phyloP scores from a whole-genome alignment of 2,797 vertebrate genomes.

The Sebastes miniatus region DNA sequence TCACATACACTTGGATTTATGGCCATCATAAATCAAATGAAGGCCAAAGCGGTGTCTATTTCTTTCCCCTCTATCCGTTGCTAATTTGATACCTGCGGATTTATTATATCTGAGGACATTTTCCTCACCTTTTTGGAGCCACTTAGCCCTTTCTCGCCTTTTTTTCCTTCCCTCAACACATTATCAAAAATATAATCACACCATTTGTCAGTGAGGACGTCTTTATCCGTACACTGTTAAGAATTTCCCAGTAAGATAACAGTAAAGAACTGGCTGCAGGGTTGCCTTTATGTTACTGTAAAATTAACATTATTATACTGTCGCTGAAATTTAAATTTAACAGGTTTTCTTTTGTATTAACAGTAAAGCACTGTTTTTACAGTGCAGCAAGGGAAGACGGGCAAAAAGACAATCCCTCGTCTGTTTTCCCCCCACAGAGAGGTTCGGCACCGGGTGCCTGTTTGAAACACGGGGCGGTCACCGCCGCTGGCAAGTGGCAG shows the following conservation, averaged over 20 bases:
- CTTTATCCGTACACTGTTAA: neutral
- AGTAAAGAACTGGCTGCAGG: too few relatives aligned
- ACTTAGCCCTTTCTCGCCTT: constrained; percentile 20
- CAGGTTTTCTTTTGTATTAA: too few relatives aligned
- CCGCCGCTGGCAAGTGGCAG: constrained; percentile 38
- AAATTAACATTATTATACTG: too few relatives aligned
- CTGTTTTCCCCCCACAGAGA: constrained; percentile 14
- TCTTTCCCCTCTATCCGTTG: constrained; percentile 15
- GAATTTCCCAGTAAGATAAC: too few relatives aligned
- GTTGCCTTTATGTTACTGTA: too few relatives aligned
- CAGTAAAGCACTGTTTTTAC: too few relatives aligned
- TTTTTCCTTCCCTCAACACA: constrained; percentile 11
- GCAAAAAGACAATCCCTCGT: constrained; percentile 25
- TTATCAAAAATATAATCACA: constrained; percentile 41
- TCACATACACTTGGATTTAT: constrained; percentile 47
- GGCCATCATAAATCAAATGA: constrained; percentile 51
- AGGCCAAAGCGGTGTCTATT: constrained; percentile 32
- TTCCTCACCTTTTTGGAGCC: constrained; percentile 24
- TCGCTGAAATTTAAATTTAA: too few relatives aligned
- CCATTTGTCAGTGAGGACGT: constrained; percentile 17
- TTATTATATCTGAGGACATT: constrained; percentile 43
- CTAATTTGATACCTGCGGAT: constrained; percentile 62
- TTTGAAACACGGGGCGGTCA: constrained; percentile 54
- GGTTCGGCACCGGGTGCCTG: constrained; percentile 28
- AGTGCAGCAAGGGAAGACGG: constrained; percentile 23